Evolutionary conservation across 2,113 vertebrate genomes (phyloP), one percentile per base, ranked within the genome.

Genomic region (Pachypanchax playfairii): DNA sequence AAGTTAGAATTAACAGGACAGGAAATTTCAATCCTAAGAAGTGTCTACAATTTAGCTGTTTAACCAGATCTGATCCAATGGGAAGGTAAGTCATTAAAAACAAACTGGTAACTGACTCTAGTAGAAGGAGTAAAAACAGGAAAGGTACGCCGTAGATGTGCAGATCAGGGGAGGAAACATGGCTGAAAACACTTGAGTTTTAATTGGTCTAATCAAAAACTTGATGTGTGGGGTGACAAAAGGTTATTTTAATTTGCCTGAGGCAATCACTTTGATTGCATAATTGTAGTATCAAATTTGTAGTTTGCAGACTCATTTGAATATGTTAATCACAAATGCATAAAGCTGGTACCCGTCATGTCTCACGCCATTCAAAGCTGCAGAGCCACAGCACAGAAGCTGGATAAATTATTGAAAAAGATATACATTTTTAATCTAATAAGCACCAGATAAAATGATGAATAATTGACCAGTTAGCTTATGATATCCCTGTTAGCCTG

Each of bases 121-220:
- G 20, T 25, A 39, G 20, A 44, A 63, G n/a, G 14, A 36, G n/a
- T 33, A 39, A 53, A 80, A 69, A 36, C 24, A 31, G 39, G 63
- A 61, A 54, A 61, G 22, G 51, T 56, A 57, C 62, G 50, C 47
- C 25, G 59, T 46, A 56, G 48, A 48, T 26, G 26, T 33, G 39
- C 17, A 24, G 72, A 75, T 3, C 49, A 42, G 43, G 33, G 4
- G 24, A 68, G 50, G 39, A 49, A 59, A 66, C 48, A 57, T 5
- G 21, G 25, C 26, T 44, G 41, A 41, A 68, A 78, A 83, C 57
- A 83, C 80, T 79, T 51, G 14, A 82, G 48, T 73, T 80, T 83
- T 75, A 86, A 89, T 88, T 73, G 73, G 62, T 53, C 65, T 83
- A 74, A 87, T 89, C 80, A 81, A 74, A 86, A 85, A 71, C 52